Evolutionary conservation across 2,797 vertebrate genomes (phyloP), one percentile per base, ranked within the genome.

Genomic region (Argyrosomus regius): DNA sequence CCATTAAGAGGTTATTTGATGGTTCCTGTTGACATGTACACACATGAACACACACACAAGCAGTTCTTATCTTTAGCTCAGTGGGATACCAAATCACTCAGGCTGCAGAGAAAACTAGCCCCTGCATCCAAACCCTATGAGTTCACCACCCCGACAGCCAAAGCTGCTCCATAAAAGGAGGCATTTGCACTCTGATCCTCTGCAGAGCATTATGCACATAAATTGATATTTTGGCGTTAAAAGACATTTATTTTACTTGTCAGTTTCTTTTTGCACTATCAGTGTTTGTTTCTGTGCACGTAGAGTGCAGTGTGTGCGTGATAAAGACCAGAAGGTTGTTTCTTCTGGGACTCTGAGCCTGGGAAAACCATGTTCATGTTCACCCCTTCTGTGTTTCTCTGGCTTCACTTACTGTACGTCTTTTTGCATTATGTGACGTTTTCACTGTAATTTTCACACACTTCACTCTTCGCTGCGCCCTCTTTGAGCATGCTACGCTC

Each of bases 361-460:
- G 82, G 75, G 85, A 88, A 92, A 90, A 84, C 65, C 72, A 69
- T 56, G 75, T 58, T 84, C 22, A 16, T 80, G 70, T 65, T 89
- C 72, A 56, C 39, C 64, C 72, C 82, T 39, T 58, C 68, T 45
- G 56, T 10, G 11, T 79, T 75, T 61, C 68, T 86, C 67, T 85
- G 80, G 84, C 77, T 90, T 77, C 70, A 65, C 80, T 75, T 77
- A 75, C 64, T 81, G 10, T 20, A 57, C 3, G 77, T 86, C 77
- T 84, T 83, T 71, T 62, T 75, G 58, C 39, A 76, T 88, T 86
- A 71, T 61, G 45, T 52, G n/a, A 83, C 67, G 61, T 82, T 77
- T 87, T 73, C 56, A 17, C 54, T 39, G 17, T 57, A 17, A 60
- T 72, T 75, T 83, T 83, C 80, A 63, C 76, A 62, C 74, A 77